Evolutionary conservation across 2,888 invertebrate species (phyloP).

Genomic region (Ormyrus labotus): DNA sequence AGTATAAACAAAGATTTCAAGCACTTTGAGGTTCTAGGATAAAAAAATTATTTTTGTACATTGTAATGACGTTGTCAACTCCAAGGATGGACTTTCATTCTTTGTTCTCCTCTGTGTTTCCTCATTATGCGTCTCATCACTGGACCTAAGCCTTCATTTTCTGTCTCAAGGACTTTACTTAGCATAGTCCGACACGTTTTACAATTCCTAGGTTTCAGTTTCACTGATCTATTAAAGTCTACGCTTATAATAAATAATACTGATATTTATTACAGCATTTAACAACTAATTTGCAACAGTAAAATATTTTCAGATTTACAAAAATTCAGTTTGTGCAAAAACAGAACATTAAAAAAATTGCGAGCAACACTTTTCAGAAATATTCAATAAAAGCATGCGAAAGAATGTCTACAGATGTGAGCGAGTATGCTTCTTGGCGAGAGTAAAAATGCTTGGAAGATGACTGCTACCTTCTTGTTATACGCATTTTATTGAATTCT

Average conservation of each 20-base stretch:
- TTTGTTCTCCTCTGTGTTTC: neutral
- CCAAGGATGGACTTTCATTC: neutral
- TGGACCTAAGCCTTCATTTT: constrained; percentile 19
- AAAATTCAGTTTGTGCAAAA: neutral
- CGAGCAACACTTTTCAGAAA: too few relatives aligned
- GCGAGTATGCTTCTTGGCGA: too few relatives aligned
- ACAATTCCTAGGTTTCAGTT: neutral
- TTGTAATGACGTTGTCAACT: neutral
- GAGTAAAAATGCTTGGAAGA: too few relatives aligned
- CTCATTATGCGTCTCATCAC: constrained; percentile 8
- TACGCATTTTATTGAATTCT: too few relatives aligned
- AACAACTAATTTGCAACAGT: neutral
- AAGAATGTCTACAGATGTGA: too few relatives aligned
- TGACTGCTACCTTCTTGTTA: too few relatives aligned
- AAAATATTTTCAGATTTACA: neutral
- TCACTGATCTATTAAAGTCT: neutral
- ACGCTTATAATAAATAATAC: too few relatives aligned
- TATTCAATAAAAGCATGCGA: too few relatives aligned
- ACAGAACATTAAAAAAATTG: too few relatives aligned
- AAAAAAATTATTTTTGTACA: neutral
- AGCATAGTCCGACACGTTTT: constrained; percentile 12
- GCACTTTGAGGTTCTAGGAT: too few relatives aligned
- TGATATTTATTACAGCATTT: neutral
- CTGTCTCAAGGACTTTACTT: constrained; percentile 14
- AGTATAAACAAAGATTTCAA: too few relatives aligned